Conservation (phyloP, 2,113 vertebrate species). For the Cyphomyrus discorhynchus region DNA sequence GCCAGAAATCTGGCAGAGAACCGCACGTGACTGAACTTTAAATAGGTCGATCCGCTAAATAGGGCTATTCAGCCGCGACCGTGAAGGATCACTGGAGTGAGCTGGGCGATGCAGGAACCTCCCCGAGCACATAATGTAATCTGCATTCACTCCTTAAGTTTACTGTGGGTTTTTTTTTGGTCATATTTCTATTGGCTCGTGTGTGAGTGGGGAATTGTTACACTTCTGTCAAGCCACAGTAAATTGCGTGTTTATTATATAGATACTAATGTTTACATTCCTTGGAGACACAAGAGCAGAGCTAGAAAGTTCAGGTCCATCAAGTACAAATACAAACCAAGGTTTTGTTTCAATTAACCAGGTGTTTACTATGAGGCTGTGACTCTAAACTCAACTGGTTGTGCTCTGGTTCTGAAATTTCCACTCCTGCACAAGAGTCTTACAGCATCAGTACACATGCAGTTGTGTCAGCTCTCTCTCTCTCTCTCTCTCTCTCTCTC, state of each 20-base stretch:
- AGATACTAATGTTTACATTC: background rate
- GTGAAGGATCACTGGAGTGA: background rate
- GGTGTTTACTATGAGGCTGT: too few relatives aligned
- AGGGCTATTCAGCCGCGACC: background rate
- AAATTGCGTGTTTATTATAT: background rate
- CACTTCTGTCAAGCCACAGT: background rate
- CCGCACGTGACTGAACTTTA: slow-evolving; percentile 51
- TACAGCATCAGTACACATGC: background rate
- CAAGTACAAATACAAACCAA: too few relatives aligned
- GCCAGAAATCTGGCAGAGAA: slow-evolving; percentile 50
- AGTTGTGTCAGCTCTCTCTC: background rate
- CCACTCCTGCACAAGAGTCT: background rate
- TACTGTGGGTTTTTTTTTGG: background rate
- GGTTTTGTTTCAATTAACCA: too few relatives aligned
- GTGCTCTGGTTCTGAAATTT: too few relatives aligned
- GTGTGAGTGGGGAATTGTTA: background rate
- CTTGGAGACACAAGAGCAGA: background rate
- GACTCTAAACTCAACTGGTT: too few relatives aligned
- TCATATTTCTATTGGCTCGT: background rate
- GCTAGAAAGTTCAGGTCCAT: too few relatives aligned
- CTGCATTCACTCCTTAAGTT: background rate
- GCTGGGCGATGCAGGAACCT: background rate
- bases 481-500: too few relatives aligned
- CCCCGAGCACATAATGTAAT: background rate
- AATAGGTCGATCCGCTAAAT: slow-evolving; percentile 48